Evolutionary conservation across 2,113 vertebrate genomes (phyloP).

Genomic region (Hassar affinis): DNA sequence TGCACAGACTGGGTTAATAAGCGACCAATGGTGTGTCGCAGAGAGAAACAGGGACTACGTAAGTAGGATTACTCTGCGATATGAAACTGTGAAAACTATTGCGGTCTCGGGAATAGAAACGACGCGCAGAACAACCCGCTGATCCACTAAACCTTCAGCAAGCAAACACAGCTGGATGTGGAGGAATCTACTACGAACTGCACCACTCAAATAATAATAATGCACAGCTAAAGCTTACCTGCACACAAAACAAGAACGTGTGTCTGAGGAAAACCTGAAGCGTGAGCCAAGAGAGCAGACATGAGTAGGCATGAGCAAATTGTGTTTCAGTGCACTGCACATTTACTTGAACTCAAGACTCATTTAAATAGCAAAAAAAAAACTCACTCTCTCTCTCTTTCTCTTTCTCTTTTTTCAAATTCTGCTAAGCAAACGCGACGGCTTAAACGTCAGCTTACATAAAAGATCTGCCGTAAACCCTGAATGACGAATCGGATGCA

Average conservation of each 20-base stretch:
- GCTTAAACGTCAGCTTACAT: neutral
- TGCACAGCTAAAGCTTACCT: neutral
- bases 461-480: neutral
- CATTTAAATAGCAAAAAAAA: neutral
- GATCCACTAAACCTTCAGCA: neutral
- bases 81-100: neutral
- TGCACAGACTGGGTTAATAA: neutral
- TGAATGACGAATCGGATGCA: neutral
- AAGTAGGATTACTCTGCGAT: neutral
- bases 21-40: neutral
- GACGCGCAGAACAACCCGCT: neutral
- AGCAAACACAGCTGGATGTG: neutral
- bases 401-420: neutral
- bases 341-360: neutral
- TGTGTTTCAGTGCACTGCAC: neutral
- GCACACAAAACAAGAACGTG: neutral
- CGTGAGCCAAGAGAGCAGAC: neutral
- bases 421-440: neutral
- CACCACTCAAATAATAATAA: no score
- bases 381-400: neutral
- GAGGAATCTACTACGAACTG: neutral
- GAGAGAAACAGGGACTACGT: neutral
- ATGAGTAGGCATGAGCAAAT: neutral
- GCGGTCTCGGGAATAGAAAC: neutral
- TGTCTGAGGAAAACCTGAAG: slow-evolving; percentile 1